Percentiles rank a stretch among this genome's conserved stretches.
These are phyloP conservation scores for Sphaerophoria taeniata DNA, from an alignment of 2,888 invertebrate species.

Conservation along the genomic window DNA sequence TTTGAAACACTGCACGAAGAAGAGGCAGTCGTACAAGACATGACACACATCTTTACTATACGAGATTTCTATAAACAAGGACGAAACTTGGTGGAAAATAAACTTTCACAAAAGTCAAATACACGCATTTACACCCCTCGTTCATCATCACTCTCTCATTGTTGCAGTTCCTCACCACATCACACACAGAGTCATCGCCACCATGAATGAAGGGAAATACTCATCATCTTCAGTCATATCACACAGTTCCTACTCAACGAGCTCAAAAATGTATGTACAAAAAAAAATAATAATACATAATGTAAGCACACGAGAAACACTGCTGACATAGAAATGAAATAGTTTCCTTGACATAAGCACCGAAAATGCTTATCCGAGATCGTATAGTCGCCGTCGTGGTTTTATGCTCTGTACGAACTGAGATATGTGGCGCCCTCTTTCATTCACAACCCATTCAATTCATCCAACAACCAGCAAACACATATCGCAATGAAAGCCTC, in stretches of 20 bases:
- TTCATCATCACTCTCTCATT: not conserved
- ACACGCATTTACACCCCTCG: constrained; percentile 37
- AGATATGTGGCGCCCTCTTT: constrained; percentile 45
- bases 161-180: not conserved
- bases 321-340: constrained; percentile 70
- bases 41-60: constrained; percentile 36
- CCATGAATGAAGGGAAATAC: constrained; percentile 44
- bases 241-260: constrained; percentile 24
- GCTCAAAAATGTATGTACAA: not conserved
- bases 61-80: constrained; percentile 64
- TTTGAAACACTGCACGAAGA: constrained; percentile 56
- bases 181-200: not conserved
- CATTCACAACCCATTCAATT: too few relatives aligned
- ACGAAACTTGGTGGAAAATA: constrained; percentile 62
- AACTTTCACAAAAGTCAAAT: constrained; percentile 69
- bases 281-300: constrained; percentile 14
- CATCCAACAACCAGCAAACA: too few relatives aligned
- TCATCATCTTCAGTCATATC: constrained; percentile 57
- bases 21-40: constrained; percentile 33
- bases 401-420: too few relatives aligned
- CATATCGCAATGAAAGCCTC: constrained; percentile 28
- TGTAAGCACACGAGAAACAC: constrained; percentile 52
- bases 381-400: constrained; percentile 41
- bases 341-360: constrained; percentile 70
- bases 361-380: constrained; percentile 69